Conservation (phyloP, 2,797 vertebrate genomes). For the Mionectes olivaceus region DNA sequence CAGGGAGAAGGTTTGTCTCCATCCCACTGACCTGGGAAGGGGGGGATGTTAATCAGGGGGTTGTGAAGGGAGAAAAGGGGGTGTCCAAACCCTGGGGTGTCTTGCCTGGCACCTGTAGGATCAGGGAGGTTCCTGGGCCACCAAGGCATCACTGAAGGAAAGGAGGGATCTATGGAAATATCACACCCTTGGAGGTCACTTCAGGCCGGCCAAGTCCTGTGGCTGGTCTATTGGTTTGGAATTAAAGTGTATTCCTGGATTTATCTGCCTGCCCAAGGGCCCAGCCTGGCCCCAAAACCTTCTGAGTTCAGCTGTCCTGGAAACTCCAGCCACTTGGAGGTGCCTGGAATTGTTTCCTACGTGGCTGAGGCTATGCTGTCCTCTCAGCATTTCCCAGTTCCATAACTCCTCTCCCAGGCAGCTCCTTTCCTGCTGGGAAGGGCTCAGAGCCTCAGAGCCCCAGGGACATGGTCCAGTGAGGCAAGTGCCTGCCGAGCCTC, state of each 20-base stretch:
- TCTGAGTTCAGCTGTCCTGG: neutral
- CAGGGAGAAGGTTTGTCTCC: neutral
- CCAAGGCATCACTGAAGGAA: neutral
- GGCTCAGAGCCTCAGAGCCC: neutral
- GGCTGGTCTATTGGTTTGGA: neutral
- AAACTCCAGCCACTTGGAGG: neutral
- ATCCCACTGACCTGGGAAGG: neutral
- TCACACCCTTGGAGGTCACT: neutral
- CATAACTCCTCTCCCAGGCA: neutral
- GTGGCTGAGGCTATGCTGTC: neutral
- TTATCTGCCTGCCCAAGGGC: neutral
- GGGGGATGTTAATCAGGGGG: neutral
- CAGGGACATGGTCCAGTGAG: rapidly evolving
- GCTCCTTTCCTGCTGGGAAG: neutral
- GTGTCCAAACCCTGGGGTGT: neutral
- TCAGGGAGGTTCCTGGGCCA: neutral
- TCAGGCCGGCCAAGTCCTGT: neutral
- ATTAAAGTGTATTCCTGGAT: neutral
- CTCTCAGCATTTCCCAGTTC: neutral
- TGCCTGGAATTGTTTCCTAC: neutral
- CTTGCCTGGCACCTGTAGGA: neutral
- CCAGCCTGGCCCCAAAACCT: neutral
- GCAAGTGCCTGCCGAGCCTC: neutral
- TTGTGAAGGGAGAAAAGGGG: neutral
- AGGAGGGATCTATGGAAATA: neutral